Evolutionary conservation across 2,888 invertebrate genomes (phyloP), one percentile per base, ranked within the genome.

Genomic region (Hydropsyche betteni): DNA sequence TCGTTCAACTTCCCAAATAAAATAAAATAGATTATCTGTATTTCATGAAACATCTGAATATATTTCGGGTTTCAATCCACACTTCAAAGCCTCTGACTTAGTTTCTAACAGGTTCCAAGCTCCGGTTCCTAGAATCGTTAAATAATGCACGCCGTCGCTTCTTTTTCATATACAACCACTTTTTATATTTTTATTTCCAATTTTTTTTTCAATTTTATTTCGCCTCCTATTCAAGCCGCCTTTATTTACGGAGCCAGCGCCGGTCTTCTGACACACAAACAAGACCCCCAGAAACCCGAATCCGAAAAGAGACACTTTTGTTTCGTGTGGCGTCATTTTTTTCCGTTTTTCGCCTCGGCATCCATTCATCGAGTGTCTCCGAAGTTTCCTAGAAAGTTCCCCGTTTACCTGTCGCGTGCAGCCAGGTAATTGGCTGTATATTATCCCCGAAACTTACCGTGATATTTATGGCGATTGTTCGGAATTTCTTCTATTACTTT

Each of bases 51-150:
- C 44, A 2, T 44, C 10, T 44, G 24, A 24, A 24, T 24, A 2
- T 2, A 24, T 24, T 24, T 24, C 24, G 24, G 24, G 24, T 24
- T 24, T 2, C 24, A 24, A 24, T 24, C 24, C 24, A 24, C 24
- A 24, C 24, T 24, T 24, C 24, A 24, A 24, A 24, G 24, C 24
- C 24, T 24, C 24, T 24, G 24, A 58, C 34, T 64, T 64, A n/a
- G 36, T 34, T 64, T 64, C 64, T 64, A 64, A 64, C 64, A 64
- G 64, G 64, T 64, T 64, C 69, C 50, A 51, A 16, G 51, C 16
- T 44, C 36, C 69, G 51, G 69, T 69, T 69, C 69, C 51, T 50
- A 69, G 69, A 69, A 69, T 69, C 69, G 51, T 50, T 69, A 69
- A 69, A 69, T 51, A 33, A 69, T 69, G 69, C 69, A 69, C 50